Evolutionary conservation across 2,888 invertebrate species (phyloP), one percentile per base, ranked within the genome.

Genomic region (Phytoseiulus persimilis): DNA sequence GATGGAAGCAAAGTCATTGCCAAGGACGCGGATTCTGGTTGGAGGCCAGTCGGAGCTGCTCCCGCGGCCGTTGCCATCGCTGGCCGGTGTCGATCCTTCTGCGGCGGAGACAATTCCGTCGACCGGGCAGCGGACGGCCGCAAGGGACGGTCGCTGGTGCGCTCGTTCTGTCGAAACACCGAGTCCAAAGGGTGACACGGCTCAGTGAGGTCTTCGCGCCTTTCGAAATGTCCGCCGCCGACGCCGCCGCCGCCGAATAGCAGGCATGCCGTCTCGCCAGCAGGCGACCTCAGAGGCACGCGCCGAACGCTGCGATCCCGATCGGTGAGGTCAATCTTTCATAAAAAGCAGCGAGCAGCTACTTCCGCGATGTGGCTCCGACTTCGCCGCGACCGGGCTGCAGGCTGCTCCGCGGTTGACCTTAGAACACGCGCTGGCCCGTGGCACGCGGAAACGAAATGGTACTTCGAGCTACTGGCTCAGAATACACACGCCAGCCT

Each of bases 391-490:
- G 65, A 18, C 65, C 18, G 65, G 18, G 65, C 65, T 18, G 18
- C 65, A 65, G 65, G 65, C 65, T 65, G 65, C 65, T n/a, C n/a
- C n/a, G 18, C 65, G 18, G 65, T 65, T 65, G 65, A 65, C 65
- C 65, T 65, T 65, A 65, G 65, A 65, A 65, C 65, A 65, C 65
- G 65, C 65, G 65, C 65, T 65, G 65, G 65, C 65, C 65, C 65
- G 65, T 65, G 65, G 65, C 65, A 65, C 65, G 65, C 65, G 65
- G 65, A 65, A 65, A 65, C 65, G 28, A 65, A 65, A 65, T 65
- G 23, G 65, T 23, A 28, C 65, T 39, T 39, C 5, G 11, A 28
- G 65, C 65, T 23, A 1, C 11, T 65, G 65, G 65, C 65, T 65
- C 65, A 65, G 65, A 11, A 65, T 23, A 23, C 65, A 65, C 5